Conservation (phyloP, 2,797 vertebrate species). For the Caiman crocodilus region DNA sequence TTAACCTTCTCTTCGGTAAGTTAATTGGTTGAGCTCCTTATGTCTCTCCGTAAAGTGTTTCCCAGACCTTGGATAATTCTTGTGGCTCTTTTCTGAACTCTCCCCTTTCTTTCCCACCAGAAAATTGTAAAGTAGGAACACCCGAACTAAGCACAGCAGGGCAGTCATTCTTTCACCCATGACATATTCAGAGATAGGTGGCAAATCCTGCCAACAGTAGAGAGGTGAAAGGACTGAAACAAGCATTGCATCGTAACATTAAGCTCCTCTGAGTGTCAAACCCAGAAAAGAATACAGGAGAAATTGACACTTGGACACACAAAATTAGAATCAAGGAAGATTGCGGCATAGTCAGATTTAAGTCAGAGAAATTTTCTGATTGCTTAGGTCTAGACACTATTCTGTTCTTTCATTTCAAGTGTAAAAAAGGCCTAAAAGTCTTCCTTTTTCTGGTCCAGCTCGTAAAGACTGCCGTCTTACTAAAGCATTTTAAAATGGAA, state of each 20-base stretch:
- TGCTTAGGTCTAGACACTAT: not conserved
- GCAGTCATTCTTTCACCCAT: not conserved
- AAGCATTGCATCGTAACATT: not conserved
- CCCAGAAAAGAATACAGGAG: not conserved
- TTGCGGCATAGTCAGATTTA: conserved; percentile 13
- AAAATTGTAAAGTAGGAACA: not conserved
- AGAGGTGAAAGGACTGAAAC: not conserved
- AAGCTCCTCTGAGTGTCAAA: not conserved
- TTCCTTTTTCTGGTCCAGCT: conserved; percentile 27
- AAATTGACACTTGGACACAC: not conserved
- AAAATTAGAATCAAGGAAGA: not conserved
- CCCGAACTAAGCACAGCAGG: not conserved
- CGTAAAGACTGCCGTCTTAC: conserved; percentile 36
- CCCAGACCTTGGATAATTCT: not conserved
- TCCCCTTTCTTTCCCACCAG: not conserved
- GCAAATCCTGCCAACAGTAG: not conserved
- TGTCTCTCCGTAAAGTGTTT: not conserved
- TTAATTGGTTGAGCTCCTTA: not conserved
- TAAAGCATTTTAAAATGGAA: conserved; percentile 63
- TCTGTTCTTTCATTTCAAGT: not conserved
- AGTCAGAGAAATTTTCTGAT: not conserved
- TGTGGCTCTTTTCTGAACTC: not conserved
- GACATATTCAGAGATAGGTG: not conserved
- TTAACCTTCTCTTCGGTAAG: not conserved
- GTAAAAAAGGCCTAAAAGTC: conserved; percentile 15